Conservation (phyloP, 2,888 invertebrate species). For the Achlya flavicornis region DNA sequence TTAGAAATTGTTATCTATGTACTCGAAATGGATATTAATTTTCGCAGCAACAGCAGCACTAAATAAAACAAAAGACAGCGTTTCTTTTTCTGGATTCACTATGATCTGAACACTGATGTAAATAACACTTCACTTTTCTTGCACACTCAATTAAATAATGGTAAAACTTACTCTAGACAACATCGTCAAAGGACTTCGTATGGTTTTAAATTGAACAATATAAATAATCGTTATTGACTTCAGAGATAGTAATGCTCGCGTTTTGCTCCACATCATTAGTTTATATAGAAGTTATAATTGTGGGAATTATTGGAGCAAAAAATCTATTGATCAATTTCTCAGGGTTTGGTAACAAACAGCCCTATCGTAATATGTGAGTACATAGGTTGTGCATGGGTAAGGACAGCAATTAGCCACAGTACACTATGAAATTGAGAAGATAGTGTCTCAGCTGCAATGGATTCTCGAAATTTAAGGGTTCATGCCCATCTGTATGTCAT, state of each 20-base stretch:
- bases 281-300: slow-evolving; percentile 78
- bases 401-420: slow-evolving; percentile 21
- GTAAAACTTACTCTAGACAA: slow-evolving; percentile 61
- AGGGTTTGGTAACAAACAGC: slow-evolving; percentile 63
- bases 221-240: slow-evolving; percentile 37
- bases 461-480: neutral
- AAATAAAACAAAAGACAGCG: neutral
- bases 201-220: slow-evolving; percentile 21
- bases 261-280: slow-evolving; percentile 59
- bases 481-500: too few species aligned
- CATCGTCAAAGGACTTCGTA: slow-evolving; percentile 44
- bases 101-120: neutral
- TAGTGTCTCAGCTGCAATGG: neutral
- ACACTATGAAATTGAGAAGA: neutral
- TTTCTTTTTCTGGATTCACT: neutral
- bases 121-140: neutral
- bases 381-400: slow-evolving; percentile 29
- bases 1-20: neutral
- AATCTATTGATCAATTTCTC: slow-evolving; percentile 78
- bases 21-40: neutral
- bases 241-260: slow-evolving; percentile 59
- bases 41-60: neutral
- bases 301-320: slow-evolving; percentile 81
- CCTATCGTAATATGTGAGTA: slow-evolving; percentile 63
- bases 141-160: neutral